Conservation (phyloP, 2,888 invertebrate genomes). For the Agrotis ipsilon region DNA sequence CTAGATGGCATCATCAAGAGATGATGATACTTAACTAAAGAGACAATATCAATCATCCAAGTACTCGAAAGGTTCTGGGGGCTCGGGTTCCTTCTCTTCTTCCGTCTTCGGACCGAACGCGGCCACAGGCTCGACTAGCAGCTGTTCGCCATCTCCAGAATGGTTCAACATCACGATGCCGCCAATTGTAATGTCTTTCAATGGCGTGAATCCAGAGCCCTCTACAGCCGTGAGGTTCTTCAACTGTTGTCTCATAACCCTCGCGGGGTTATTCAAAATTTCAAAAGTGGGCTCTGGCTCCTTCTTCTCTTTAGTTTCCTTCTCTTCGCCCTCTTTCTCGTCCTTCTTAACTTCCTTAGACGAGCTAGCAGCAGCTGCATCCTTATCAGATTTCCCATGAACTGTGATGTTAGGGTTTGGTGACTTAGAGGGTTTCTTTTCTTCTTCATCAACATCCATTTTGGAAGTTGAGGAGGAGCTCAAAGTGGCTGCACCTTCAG, state of each 20-base stretch:
- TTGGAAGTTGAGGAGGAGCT: slow-evolving; percentile 93
- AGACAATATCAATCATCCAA: slow-evolving; percentile 93
- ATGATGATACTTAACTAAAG: slow-evolving; percentile 68
- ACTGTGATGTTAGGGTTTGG: slow-evolving; percentile 89
- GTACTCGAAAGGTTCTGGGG: slow-evolving; percentile 99
- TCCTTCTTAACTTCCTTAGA: slow-evolving; percentile 90
- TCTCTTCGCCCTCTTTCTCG: slow-evolving; percentile 86
- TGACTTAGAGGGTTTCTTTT: slow-evolving; percentile 88
- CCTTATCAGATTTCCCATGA: slow-evolving; percentile 88
- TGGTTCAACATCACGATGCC: slow-evolving; percentile 99
- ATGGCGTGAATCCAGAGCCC: slow-evolving; percentile 94
- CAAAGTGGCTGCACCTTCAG: slow-evolving; percentile 91
- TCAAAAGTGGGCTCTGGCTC: slow-evolving; percentile 98
- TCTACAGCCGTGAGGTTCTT: slow-evolving; percentile 95
- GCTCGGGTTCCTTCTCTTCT: slow-evolving; percentile 99
- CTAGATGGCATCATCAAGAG: slow-evolving; percentile 61
- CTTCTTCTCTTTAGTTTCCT: slow-evolving; percentile 91
- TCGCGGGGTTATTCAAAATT: slow-evolving; percentile 98
- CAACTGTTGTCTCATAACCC: slow-evolving; percentile 97
- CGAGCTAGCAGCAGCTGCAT: slow-evolving; percentile 70
- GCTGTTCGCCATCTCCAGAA: slow-evolving; percentile 95
- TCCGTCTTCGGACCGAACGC: slow-evolving; percentile 97
- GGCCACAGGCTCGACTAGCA: slow-evolving; percentile 97
- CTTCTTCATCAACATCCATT: slow-evolving; percentile 96
- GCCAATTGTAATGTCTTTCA: slow-evolving; percentile 98